Conservation (phyloP, 1,140 invertebrate genomes). For the Drosophila santomea region DNA sequence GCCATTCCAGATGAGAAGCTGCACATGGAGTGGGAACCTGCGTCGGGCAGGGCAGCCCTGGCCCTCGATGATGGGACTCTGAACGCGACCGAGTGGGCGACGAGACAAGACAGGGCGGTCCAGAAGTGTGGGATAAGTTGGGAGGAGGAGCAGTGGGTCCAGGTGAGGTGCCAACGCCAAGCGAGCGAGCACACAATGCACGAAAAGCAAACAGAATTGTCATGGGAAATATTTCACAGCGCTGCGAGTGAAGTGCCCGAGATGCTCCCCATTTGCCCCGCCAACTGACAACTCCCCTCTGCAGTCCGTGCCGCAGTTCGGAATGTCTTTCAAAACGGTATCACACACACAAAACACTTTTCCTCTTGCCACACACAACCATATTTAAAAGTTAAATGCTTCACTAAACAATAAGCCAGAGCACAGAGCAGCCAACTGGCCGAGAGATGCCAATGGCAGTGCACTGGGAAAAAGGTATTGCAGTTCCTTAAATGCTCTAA, state of each 20-base stretch:
- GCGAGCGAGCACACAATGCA: conserved; percentile 73
- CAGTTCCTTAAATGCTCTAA: no score
- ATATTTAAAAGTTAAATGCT: conserved; percentile 84
- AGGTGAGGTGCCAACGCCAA: conserved; percentile 59
- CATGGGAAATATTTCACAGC: conserved; percentile 79
- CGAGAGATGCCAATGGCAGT: conserved; percentile 4
- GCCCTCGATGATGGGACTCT: conserved; percentile 3
- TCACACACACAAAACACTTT: conserved; percentile 80
- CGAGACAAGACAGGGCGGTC: conserved; percentile 47
- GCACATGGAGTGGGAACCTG: conserved; percentile 23
- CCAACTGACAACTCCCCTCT: conserved; percentile 3
- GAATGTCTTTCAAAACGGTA: conserved; percentile 76
- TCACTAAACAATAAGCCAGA: conserved; percentile 80
- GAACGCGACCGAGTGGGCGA: conserved; percentile 64
- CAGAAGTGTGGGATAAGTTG: conserved; percentile 36
- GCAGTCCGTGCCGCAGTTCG: neutral
- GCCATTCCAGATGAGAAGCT: conserved; percentile 33
- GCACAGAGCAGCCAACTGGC: conserved; percentile 40
- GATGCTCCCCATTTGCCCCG: conserved; percentile 25
- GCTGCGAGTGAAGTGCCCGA: conserved; percentile 44
- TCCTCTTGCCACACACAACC: conserved; percentile 68
- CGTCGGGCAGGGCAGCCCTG: conserved; percentile 2
- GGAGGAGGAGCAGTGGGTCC: conserved; percentile 7
- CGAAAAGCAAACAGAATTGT: conserved; percentile 83
- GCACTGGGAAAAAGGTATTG: conserved; percentile 9